Percentiles rank a stretch among this genome's conserved stretches.
These are phyloP conservation scores for Pseudanteris insignis DNA, from an alignment of 2,888 invertebrate genomes.

Conservation along the genomic window DNA sequence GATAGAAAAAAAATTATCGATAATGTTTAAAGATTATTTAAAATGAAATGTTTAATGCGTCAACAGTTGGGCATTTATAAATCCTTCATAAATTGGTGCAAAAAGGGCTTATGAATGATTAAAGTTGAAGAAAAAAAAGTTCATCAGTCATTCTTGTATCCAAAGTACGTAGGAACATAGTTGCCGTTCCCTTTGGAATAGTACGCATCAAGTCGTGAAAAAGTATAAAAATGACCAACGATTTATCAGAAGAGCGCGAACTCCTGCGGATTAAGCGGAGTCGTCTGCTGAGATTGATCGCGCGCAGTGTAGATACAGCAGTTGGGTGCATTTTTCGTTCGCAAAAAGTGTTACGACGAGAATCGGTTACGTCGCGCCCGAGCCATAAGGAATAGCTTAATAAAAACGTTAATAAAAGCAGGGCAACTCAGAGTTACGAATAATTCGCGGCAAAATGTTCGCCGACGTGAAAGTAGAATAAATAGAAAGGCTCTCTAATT, in stretches of 20 bases:
- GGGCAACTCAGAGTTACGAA: no score
- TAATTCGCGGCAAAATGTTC: neutral
- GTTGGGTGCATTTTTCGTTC: slow-evolving; percentile 20
- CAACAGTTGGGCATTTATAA: no score
- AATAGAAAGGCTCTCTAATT: slow-evolving; percentile 1
- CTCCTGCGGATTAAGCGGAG: slow-evolving; percentile 28
- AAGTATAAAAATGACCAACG: slow-evolving; percentile 34
- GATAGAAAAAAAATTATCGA: no score
- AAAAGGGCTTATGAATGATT: slow-evolving; percentile 13
- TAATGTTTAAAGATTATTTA: no score
- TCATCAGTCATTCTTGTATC: slow-evolving; percentile 22
- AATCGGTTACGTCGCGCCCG: slow-evolving; percentile 2
- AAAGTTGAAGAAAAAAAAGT: slow-evolving; percentile 17
- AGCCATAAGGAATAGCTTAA: no score
- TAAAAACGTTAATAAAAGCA: neutral
- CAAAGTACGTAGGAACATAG: slow-evolving; percentile 22
- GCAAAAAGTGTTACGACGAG: slow-evolving; percentile 6
- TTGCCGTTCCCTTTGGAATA: slow-evolving; percentile 25
- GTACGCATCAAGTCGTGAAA: slow-evolving; percentile 35
- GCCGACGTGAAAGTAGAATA: neutral
- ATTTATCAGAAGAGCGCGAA: slow-evolving; percentile 37
- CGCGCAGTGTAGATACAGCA: slow-evolving; percentile 11
- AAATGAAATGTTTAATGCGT: no score
- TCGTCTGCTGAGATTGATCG: slow-evolving; percentile 33
- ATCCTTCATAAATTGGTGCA: neutral